These are phyloP conservation scores for Caloenas nicobarica DNA, from an alignment of 2,113 vertebrate species.

Conservation along the genomic window DNA sequence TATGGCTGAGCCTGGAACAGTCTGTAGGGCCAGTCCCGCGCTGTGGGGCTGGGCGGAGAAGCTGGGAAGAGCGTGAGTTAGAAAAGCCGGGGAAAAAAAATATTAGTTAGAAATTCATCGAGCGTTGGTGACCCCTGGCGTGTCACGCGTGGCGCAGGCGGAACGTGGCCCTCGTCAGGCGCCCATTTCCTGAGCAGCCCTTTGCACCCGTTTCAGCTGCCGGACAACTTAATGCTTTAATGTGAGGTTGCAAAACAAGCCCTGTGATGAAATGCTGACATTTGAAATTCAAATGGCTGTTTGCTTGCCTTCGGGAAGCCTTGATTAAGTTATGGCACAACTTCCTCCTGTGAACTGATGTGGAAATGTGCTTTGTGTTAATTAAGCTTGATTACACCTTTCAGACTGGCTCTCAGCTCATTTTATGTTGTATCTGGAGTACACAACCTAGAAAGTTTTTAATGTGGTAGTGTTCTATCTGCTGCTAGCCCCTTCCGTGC, in stretches of 20 bases:
- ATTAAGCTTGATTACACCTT: neutral
- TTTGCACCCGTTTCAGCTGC: neutral
- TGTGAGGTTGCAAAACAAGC: neutral
- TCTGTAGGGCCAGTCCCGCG: accelerated
- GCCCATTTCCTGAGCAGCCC: neutral
- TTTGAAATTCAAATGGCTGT: neutral
- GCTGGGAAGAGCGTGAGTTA: accelerated
- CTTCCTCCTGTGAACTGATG: neutral
- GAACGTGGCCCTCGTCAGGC: neutral
- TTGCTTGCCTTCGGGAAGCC: neutral
- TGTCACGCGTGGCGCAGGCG: accelerated
- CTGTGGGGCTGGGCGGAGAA: neutral
- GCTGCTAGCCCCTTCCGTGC: neutral
- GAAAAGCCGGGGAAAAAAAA: accelerated
- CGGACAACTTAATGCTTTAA: neutral
- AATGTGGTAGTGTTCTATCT: neutral
- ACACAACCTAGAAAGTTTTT: neutral
- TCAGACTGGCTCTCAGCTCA: neutral
- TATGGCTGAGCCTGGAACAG: accelerated
- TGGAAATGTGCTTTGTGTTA: neutral
- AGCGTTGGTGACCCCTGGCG: accelerated
- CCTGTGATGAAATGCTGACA: neutral
- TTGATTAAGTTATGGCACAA: neutral
- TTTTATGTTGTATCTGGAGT: neutral
- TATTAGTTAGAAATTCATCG: neutral